Evolutionary conservation across 35 echinoderm and acorn worm genomes (phyloP).

Genomic region (Amphiura filiformis): DNA sequence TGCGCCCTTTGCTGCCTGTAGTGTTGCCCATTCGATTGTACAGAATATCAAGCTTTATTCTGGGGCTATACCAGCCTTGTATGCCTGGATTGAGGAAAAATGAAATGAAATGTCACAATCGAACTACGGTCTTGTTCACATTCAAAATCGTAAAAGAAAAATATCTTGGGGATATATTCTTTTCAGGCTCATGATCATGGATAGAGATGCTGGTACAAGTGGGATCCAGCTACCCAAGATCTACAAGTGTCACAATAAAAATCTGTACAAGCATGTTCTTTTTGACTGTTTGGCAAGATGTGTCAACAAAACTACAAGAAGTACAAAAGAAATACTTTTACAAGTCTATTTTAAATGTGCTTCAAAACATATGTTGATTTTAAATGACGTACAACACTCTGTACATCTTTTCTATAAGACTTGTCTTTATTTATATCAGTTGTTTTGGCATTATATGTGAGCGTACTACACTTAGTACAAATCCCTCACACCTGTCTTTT

Average conservation of each 20-base stretch:
- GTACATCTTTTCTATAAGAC: not conserved
- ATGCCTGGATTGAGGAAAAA: too few relatives aligned
- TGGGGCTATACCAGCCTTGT: too few relatives aligned
- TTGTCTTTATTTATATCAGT: not conserved
- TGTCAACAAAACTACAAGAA: not conserved
- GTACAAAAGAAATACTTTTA: not conserved
- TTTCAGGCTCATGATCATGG: not conserved
- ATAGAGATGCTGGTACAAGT: not conserved
- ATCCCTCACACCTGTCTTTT: constrained; percentile 7
- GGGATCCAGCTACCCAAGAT: not conserved
- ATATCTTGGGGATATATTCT: too few relatives aligned
- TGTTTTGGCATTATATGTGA: not conserved
- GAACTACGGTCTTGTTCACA: not conserved
- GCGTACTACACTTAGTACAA: not conserved
- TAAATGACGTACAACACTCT: not conserved
- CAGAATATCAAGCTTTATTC: too few relatives aligned
- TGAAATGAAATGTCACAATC: not conserved
- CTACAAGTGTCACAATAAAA: not conserved
- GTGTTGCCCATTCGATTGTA: too few relatives aligned
- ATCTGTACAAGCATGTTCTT: not conserved
- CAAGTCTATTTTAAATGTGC: not conserved
- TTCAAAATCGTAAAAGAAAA: not conserved
- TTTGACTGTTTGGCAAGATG: not conserved
- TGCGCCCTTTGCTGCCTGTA: too few relatives aligned
- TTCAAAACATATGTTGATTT: not conserved